Percentiles rank a stretch among this genome's conserved stretches.
These are phyloP conservation scores for Callorhinus ursinus DNA, from an alignment of 2,113 vertebrate genomes.

Conservation along the genomic window DNA sequence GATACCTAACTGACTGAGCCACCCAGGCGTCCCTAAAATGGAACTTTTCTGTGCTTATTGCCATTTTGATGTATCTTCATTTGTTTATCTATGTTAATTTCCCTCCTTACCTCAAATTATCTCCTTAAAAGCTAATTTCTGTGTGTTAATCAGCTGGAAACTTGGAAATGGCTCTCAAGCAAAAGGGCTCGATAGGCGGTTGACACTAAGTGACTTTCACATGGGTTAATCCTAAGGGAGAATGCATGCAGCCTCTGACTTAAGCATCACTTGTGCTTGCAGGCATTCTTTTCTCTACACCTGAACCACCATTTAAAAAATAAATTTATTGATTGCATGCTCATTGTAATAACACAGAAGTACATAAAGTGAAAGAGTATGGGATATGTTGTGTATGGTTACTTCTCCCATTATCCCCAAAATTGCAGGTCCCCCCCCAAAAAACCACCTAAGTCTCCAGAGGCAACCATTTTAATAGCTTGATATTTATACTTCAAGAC, in stretches of 20 bases:
- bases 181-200: not conserved
- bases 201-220: not conserved
- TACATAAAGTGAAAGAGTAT: not conserved
- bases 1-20: not conserved
- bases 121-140: not conserved
- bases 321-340: not conserved
- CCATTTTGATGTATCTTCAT: not conserved
- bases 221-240: not conserved
- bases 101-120: not conserved
- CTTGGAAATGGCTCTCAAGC: not conserved
- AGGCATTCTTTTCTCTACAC: not conserved
- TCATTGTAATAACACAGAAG: not conserved
- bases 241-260: not conserved
- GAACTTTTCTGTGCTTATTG: not conserved
- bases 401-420: not conserved
- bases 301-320: not conserved
- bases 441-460: not conserved
- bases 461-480: not conserved
- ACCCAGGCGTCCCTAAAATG: not conserved
- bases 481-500: not conserved
- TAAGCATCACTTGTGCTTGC: not conserved
- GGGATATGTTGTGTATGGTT: not conserved
- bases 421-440: not conserved
- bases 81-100: not conserved
- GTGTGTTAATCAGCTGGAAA: not conserved